Evolutionary conservation across 1,140 invertebrate genomes (phyloP).

Genomic region (Coelopa frigida): DNA sequence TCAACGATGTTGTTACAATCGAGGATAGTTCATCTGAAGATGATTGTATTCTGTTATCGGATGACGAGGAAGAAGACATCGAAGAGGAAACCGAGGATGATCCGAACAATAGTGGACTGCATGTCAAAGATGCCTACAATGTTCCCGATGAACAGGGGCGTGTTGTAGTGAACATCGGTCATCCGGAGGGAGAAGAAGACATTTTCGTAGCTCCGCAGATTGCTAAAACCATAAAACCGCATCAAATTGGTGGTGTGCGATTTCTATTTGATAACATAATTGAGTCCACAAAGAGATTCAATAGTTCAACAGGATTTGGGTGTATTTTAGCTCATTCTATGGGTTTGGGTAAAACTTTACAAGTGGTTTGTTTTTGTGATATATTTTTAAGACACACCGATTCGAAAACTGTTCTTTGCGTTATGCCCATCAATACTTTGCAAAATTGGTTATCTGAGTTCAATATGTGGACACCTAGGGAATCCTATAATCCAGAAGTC

Average conservation of each 20-base stretch:
- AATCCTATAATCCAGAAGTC: slow-evolving; percentile 46
- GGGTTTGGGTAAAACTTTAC: slow-evolving; percentile 98
- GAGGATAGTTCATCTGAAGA: slow-evolving; percentile 64
- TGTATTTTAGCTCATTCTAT: slow-evolving; percentile 98
- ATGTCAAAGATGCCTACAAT: slow-evolving; percentile 89
- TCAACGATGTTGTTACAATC: slow-evolving; percentile 50
- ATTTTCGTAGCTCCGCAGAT: slow-evolving; percentile 92
- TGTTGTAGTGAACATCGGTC: slow-evolving; percentile 93
- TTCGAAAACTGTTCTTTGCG: slow-evolving; percentile 86
- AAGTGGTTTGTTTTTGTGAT: slow-evolving; percentile 93
- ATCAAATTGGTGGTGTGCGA: slow-evolving; percentile 93
- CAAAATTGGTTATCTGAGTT: slow-evolving; percentile 98
- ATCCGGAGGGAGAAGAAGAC: slow-evolving; percentile 85
- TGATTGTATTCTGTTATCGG: slow-evolving; percentile 68
- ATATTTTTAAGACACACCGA: slow-evolving; percentile 86
- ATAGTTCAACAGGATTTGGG: slow-evolving; percentile 88
- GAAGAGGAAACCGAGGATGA: slow-evolving; percentile 54
- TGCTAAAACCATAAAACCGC: slow-evolving; percentile 87
- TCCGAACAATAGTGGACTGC: slow-evolving; percentile 63
- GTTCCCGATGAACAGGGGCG: slow-evolving; percentile 84
- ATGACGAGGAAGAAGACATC: slow-evolving; percentile 52
- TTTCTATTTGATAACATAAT: slow-evolving; percentile 96
- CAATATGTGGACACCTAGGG: slow-evolving; percentile 87
- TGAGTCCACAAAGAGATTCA: slow-evolving; percentile 80
- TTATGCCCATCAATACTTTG: slow-evolving; percentile 98